Evolutionary conservation across 1,140 invertebrate species (phyloP), one percentile per base, ranked within the genome.

Genomic region (Drosophila nasuta): DNA sequence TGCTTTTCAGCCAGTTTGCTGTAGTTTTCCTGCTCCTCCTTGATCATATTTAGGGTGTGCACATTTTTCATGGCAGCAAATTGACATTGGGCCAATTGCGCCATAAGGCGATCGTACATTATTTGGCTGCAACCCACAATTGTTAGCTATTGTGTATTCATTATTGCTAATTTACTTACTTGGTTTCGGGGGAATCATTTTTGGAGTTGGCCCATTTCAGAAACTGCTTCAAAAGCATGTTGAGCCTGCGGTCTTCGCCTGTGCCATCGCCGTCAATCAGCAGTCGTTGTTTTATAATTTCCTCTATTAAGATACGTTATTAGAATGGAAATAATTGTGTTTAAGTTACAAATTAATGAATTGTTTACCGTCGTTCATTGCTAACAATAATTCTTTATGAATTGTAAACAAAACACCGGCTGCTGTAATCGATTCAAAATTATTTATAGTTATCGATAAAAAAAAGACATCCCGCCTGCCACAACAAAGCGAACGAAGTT

Each of bases 241-340:
- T 98, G 13, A 99, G 94, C 75, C 97, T 93, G 70, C 98, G 94
- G 92, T 99, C 98, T 93, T 99, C 98, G 48, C 98, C 98, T 25
- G 97, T 98, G 25, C 98, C 98, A 95, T 99, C 98, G 28, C 98
- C 98, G 93, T 99, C 98, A 90, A 99, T 98, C 7, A 99, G 93
- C 13, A 99, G 93, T 73, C 97, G 94, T 75, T 97, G 94, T 77
- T 96, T 95, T 71, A 99, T 98, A 51, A 99, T 96, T 93, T 99
- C 98, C 93, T 99, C 98, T 92, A 28, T n/a, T 15, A 28, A 11
- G 6, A 48, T 1, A 54, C 3, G 48, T 17, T 38, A 56, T 45
- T 68, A 48, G 49, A 30, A n/a, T 46, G 3, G 5, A 20, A 28
- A 13, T 43, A 15, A 11, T n/a, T 35, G 49, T 20, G 51, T 17